phyloP scores from a whole-genome alignment of 1,140 invertebrate species.

The Drosophila insularis region DNA sequence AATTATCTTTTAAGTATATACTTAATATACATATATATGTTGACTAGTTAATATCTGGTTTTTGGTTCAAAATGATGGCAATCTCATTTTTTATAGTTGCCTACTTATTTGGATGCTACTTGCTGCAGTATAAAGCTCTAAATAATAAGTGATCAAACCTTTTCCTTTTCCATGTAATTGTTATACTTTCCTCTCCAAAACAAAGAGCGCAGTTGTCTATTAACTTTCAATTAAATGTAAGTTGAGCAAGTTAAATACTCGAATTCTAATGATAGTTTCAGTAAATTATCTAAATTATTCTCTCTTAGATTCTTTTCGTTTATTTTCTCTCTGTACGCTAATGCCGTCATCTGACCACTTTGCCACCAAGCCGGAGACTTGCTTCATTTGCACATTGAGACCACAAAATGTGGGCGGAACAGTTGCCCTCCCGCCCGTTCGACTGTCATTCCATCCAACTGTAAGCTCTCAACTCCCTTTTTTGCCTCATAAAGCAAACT shows the following conservation, averaged over 20 bases:
- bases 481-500: constrained; percentile 5
- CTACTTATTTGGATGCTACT: too few species aligned
- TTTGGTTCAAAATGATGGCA: neutral
- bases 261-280: neutral
- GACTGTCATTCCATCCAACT: neutral
- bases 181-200: too few species aligned
- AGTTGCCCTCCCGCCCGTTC: constrained; percentile 19
- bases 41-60: neutral
- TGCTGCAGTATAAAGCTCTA: too few species aligned
- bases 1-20: neutral
- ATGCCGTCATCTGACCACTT: constrained; percentile 49
- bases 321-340: neutral
- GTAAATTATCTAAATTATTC: neutral
- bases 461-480: neutral
- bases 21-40: too few species aligned
- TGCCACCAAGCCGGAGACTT: constrained; percentile 36
- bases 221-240: too few species aligned
- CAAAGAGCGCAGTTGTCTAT: too few species aligned
- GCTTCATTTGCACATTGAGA: constrained; percentile 76
- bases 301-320: neutral
- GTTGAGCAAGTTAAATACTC: too few species aligned
- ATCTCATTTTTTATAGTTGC: too few species aligned
- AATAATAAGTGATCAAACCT: too few species aligned
- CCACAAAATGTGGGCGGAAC: constrained; percentile 61
- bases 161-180: too few species aligned